Base-by-base conservation (phyloP, 2,888 invertebrate species). In the Embidobia sp. region DNA sequence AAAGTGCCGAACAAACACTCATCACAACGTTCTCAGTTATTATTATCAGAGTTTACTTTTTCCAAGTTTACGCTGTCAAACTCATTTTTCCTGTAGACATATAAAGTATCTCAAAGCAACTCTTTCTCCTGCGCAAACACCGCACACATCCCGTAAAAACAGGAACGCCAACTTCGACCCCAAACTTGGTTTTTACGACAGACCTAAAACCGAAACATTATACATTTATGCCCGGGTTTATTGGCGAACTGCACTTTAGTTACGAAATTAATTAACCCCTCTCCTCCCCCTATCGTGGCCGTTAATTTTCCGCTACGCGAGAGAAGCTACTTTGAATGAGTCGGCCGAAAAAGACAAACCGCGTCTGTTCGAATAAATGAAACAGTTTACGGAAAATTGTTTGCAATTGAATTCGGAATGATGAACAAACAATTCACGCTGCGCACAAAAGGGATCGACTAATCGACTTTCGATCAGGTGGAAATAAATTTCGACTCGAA, bases 211-310 rank as follows among this genome's bases (percentile, higher is more conserved):
- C 6, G 3, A n/a, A 49, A 63, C 29, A 49, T 64, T 51, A 42
- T 66, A 53, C 31, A 66, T 53, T 66, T 35, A 66, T 44, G 48
- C 26, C 3, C 26, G 33, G 53, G 33, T 66, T 66, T 66, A 66
- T 66, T 66, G 53, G 26, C 44, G n/a, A 44, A 35, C 33, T 44
- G 44, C 37, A 26, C 35, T 66, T 66, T 40, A 66, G 37, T 26
- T 10, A 48, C 35, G 48, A 61, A 61, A 61, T 46, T 61, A 61
- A 61, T 61, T 61, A 48, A 61, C 59, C 48, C 27, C n/a, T n/a
- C n/a, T n/a, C 26, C 13, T 3, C 5, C 44, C 22, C 11, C 16
- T 10, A 3, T 2, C 6, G 7, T 8, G 3, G 18, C 19, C 18
- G 40, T 42, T 42, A 49, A 51, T 63, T 66, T 66, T 53, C 42